A percentile compares a stretch with the other conserved stretches of the same genome.
phyloP scores from a whole-genome alignment of 2,888 invertebrate genomes.

The Aelia acuminata region DNA sequence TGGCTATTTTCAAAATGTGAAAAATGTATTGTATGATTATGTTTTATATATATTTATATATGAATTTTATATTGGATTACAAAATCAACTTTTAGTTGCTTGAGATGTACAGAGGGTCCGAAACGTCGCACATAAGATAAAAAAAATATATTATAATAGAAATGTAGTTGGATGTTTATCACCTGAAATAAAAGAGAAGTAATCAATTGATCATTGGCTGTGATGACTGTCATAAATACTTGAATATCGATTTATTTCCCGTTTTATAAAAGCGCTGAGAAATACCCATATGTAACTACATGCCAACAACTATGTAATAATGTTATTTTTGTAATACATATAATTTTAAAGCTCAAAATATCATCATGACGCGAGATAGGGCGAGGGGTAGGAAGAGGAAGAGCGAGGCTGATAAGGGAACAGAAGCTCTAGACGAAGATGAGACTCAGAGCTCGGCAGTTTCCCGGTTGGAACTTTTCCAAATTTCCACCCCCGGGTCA shows the following conservation, averaged over 20 bases:
- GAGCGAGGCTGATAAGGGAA: neutral
- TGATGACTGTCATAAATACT: neutral
- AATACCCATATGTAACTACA: neutral
- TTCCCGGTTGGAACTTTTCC: conserved; percentile 40
- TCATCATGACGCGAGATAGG: neutral
- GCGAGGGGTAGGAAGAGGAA: neutral
- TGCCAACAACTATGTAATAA: too few species aligned
- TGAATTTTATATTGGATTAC: too few species aligned
- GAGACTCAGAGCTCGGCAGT: neutral
- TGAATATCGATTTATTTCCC: neutral
- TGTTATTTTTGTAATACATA: too few species aligned
- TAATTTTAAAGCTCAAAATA: neutral
- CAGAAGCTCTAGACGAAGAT: neutral
- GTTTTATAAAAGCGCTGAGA: neutral
- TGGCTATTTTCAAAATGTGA: too few species aligned
- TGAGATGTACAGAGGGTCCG: too few species aligned
- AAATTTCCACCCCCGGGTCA: conserved; percentile 16
- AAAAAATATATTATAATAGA: too few species aligned
- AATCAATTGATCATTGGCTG: neutral
- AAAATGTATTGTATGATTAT: too few species aligned
- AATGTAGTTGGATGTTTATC: too few species aligned
- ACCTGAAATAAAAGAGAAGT: too few species aligned
- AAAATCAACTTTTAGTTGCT: too few species aligned
- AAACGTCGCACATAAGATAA: too few species aligned
- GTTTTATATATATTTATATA: too few species aligned